phyloP scores from a whole-genome alignment of 1,140 invertebrate genomes.

The Drosophila micromelanica region DNA sequence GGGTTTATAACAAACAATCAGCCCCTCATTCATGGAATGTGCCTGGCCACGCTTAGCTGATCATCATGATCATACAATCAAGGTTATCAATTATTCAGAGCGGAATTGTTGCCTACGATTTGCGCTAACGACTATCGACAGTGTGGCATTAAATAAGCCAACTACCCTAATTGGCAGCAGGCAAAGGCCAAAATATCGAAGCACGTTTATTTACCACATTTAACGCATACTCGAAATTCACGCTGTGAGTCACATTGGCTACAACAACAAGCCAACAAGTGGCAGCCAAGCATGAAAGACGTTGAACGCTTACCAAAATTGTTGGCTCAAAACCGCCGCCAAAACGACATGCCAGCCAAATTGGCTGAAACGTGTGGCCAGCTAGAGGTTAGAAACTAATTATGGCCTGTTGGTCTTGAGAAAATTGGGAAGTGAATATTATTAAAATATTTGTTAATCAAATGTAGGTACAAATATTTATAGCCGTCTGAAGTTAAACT shows the following conservation, averaged over 20 bases:
- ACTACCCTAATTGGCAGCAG: constrained; percentile 13
- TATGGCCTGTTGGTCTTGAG: constrained; percentile 19
- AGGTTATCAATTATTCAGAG: constrained; percentile 41
- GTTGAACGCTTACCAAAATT: constrained; percentile 61
- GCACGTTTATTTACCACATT: constrained; percentile 70
- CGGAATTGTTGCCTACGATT: constrained; percentile 22
- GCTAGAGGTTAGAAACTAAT: constrained; percentile 21
- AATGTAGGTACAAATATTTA: neutral
- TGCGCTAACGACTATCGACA: too few species aligned
- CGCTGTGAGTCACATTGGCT: neutral
- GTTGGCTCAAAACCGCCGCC: constrained; percentile 51
- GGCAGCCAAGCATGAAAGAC: constrained; percentile 66
- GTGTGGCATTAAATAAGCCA: too few species aligned
- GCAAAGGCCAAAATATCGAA: constrained; percentile 25
- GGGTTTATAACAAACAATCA: neutral
- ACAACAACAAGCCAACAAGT: constrained; percentile 23
- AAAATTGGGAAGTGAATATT: constrained; percentile 7
- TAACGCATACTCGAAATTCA: constrained; percentile 61
- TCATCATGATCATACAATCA: constrained; percentile 17
- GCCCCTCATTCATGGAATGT: neutral
- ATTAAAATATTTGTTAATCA: neutral
- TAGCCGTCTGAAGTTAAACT: neutral
- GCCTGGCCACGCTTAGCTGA: constrained; percentile 24
- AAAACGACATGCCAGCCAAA: constrained; percentile 23
- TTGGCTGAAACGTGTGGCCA: constrained; percentile 14